Percentiles rank a stretch among this genome's conserved stretches.
phyloP scores from a whole-genome alignment of 2,113 vertebrate genomes.

The Montifringilla adamsi region DNA sequence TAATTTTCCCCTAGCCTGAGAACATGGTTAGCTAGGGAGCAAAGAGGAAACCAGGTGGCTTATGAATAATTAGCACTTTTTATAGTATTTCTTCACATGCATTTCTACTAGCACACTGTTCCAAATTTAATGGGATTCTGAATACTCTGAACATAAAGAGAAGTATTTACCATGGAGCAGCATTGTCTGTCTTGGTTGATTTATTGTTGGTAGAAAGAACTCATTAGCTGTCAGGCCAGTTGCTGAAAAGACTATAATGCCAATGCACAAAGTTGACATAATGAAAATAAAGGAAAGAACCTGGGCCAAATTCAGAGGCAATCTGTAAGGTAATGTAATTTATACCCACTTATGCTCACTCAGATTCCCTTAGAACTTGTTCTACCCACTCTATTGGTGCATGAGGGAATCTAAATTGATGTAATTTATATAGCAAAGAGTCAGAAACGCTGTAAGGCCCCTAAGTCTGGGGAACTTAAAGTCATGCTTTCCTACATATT shows the following conservation, averaged over 20 bases:
- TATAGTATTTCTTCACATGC: neutral
- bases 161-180: neutral
- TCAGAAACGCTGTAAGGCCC: neutral
- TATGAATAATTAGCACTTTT: slow-evolving; percentile 40
- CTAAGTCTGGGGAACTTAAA: neutral
- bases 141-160: neutral
- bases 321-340: slow-evolving; percentile 60
- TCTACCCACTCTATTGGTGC: slow-evolving; percentile 29
- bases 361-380: slow-evolving; percentile 42
- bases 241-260: neutral
- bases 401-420: slow-evolving; percentile 33
- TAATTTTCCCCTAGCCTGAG: neutral
- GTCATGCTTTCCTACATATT: neutral
- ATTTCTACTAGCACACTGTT: neutral
- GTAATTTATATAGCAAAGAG: slow-evolving; percentile 33
- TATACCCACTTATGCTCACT: slow-evolving; percentile 47
- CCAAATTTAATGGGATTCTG: neutral
- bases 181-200: slow-evolving; percentile 13
- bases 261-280: slow-evolving; percentile 49
- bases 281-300: slow-evolving; percentile 63
- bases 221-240: neutral
- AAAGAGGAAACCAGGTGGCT: neutral
- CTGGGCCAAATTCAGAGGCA: slow-evolving; percentile 53
- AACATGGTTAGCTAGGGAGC: neutral
- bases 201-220: slow-evolving; percentile 3